phyloP scores from a whole-genome alignment of 1,140 invertebrate genomes.

The Drosophila tristis region DNA sequence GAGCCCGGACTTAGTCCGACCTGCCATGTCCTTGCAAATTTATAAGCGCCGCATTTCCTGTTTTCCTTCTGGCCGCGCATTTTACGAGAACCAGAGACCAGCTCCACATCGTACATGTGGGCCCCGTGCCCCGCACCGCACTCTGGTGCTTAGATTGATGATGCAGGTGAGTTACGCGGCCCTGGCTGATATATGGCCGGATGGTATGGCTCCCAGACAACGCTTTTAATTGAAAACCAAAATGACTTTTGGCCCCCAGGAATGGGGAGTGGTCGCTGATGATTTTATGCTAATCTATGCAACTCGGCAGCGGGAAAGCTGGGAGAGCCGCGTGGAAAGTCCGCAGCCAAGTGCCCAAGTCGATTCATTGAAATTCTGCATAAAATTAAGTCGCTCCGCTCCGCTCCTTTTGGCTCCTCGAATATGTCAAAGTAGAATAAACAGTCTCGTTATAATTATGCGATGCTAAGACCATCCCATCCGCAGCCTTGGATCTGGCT shows the following conservation, averaged over 20 bases:
- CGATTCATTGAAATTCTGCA: conserved; percentile 73
- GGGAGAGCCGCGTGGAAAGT: conserved; percentile 13
- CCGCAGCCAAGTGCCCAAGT: conserved; percentile 29
- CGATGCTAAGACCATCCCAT: conserved; percentile 31
- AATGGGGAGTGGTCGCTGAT: conserved; percentile 45
- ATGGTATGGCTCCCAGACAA: conserved; percentile 19
- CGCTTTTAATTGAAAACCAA: conserved; percentile 77
- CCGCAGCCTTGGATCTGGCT: conserved; percentile 3
- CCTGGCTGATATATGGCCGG: conserved; percentile 63
- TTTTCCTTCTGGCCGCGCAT: conserved; percentile 40
- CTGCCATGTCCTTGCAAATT: conserved; percentile 48
- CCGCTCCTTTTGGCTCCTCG: conserved; percentile 15
- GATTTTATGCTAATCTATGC: conserved; percentile 79
- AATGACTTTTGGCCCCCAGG: conserved; percentile 39
- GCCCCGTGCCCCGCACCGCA: too few relatives aligned
- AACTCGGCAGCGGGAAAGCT: conserved; percentile 40
- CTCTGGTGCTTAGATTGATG: conserved; percentile 65
- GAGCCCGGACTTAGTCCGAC: conserved; percentile 33
- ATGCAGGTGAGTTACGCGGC: conserved; percentile 67
- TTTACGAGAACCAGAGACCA: conserved; percentile 8
- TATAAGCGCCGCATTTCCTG: conserved; percentile 52
- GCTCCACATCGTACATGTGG: too few relatives aligned
- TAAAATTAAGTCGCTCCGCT: conserved; percentile 57
- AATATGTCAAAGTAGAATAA: conserved; percentile 76
- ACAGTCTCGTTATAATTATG: conserved; percentile 73